These are phyloP conservation scores for Zeus faber DNA, from an alignment of 2,113 vertebrate genomes.

Conservation along the genomic window DNA sequence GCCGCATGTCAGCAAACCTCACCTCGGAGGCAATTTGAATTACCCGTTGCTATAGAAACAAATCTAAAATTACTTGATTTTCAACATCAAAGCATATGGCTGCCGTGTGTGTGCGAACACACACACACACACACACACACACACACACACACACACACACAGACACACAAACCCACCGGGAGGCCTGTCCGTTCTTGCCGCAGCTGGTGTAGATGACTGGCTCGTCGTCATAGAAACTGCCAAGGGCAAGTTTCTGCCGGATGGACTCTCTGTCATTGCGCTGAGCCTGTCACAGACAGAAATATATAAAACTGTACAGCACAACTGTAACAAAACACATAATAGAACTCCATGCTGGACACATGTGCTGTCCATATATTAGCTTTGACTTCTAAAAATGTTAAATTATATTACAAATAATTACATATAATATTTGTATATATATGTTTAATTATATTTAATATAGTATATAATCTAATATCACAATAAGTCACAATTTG, in stretches of 20 bases:
- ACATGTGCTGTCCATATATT: too few relatives aligned
- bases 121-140: constrained; percentile 9
- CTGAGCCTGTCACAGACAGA: constrained; percentile 83
- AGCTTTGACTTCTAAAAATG: too few relatives aligned
- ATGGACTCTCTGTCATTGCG: constrained; percentile 98
- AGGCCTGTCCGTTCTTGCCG: constrained; percentile 88
- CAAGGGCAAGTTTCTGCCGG: constrained; percentile 96
- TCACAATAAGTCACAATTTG: too few relatives aligned
- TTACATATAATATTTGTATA: too few relatives aligned
- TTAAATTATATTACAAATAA: too few relatives aligned
- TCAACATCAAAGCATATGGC: not conserved
- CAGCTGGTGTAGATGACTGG: constrained; percentile 94
- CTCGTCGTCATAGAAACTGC: constrained; percentile 98
- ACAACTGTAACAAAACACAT: constrained; percentile 21
- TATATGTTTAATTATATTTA: too few relatives aligned
- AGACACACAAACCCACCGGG: constrained; percentile 78
- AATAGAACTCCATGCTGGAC: not conserved
- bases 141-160: constrained; percentile 15
- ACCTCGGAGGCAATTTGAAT: too few relatives aligned
- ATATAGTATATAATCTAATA: too few relatives aligned
- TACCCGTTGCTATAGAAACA: not conserved
- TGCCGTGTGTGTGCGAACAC: too few relatives aligned
- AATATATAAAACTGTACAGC: constrained; percentile 3
- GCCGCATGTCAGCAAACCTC: too few relatives aligned
- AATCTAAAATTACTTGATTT: not conserved